phyloP scores from a whole-genome alignment of 2,113 vertebrate genomes.

The Syngnathus scovelli region DNA sequence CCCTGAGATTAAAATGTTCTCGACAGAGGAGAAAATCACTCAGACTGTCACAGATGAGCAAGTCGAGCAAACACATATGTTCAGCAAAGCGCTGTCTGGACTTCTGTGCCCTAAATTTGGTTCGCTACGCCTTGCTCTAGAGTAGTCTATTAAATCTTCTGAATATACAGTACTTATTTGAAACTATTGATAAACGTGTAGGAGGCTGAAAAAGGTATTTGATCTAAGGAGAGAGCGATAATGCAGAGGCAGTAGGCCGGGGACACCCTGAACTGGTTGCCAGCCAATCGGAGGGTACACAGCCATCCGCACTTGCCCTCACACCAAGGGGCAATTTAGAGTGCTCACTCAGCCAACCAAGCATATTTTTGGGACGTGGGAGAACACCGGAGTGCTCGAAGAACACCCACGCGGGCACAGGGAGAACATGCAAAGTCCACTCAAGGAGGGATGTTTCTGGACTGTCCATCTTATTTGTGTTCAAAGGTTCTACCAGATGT shows the following conservation, averaged over 20 bases:
- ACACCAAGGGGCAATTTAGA: no score
- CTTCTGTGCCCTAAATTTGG: conserved; percentile 7
- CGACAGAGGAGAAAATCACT: conserved; percentile 17
- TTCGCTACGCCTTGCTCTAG: conserved; percentile 11
- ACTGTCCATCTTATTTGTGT: neutral
- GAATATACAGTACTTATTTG: neutral
- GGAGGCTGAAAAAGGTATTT: no score
- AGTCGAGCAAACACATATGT: conserved; percentile 7
- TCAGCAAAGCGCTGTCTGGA: neutral
- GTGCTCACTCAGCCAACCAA: no score
- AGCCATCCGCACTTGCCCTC: no score
- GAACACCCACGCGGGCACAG: no score
- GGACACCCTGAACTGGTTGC: no score
- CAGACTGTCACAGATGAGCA: conserved; percentile 13
- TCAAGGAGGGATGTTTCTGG: neutral
- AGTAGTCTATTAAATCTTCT: conserved; percentile 1
- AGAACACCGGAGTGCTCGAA: no score
- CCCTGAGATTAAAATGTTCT: conserved; percentile 22
- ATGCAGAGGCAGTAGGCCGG: no score
- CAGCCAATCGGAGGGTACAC: no score
- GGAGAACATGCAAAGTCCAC: no score
- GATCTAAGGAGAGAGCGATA: no score
- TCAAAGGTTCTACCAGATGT: neutral
- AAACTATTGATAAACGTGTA: neutral
- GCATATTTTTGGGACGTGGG: no score